Evolutionary conservation across 2,797 vertebrate species (phyloP), one percentile per base, ranked within the genome.

Genomic region (Oreochromis grahami): DNA sequence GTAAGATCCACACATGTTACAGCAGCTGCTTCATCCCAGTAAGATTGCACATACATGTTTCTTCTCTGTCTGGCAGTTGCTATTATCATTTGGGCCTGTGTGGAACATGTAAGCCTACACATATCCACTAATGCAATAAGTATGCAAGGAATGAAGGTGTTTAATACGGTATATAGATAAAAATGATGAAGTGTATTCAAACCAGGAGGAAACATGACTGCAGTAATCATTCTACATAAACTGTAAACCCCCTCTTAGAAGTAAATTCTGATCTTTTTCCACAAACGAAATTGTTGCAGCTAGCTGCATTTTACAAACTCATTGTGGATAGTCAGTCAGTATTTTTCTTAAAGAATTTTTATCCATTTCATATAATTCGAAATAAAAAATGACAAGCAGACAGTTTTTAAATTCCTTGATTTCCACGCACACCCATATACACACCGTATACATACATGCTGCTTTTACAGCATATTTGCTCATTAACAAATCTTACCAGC

Each of bases 401-500:
- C 65, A 10, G 41, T 11, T 26, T 26, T 43, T 45, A 17, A 45
- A 70, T 70, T 70, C 8, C 38, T 17, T 70, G 13, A 70, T 7
- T 45, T 70, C 38, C 65, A 70, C 38, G 3, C 65, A 26, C 14
- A 51, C 19, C 19, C 5, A 38, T 24, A 24, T 24, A 24, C 24
- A 24, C 24, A 24, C 24, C 24, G 36, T 45, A 45, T 70, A 19
- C 15, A 19, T 72, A 29, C 68, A 72, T 6, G n/a, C n/a, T 72
- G 68, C 9, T 48, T 72, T 48, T 72, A 51, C 8, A 19, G 3
- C 32, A 43, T 14, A 10, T 6, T 53, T 55, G 50, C 5, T 21
- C 26, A 55, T 34, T 72, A 5, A 53, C 4, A 5, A 5, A 52
- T 4, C 86, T 86, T 87, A 96, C 95, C 91, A 17, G 3, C 53